Evolutionary conservation across 2,888 invertebrate species (phyloP).

Genomic region (Tetranychus piercei): DNA sequence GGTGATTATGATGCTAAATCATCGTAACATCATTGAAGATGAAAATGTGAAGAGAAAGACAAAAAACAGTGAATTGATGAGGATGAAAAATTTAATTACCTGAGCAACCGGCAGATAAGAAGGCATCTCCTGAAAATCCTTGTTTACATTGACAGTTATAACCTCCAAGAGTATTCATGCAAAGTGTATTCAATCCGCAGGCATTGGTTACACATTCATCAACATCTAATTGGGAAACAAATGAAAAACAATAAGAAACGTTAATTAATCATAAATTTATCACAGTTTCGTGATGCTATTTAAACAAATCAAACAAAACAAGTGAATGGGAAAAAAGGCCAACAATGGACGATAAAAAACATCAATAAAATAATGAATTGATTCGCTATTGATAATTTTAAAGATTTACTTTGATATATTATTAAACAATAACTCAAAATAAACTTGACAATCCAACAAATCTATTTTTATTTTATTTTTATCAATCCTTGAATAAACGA

Average conservation of each 20-base stretch:
- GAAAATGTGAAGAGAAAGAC: not conserved
- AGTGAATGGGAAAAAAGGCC: too few species aligned
- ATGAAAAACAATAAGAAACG: conserved; percentile 28
- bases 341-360: not conserved
- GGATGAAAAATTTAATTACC: not conserved
- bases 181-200: conserved; percentile 22
- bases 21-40: not conserved
- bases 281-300: too few species aligned
- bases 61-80: not conserved
- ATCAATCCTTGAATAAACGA: too few species aligned
- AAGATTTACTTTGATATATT: too few species aligned
- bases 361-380: not conserved
- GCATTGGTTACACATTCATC: conserved; percentile 24
- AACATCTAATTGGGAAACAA: conserved; percentile 41
- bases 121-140: conserved; percentile 75
- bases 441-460: too few species aligned
- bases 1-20: not conserved
- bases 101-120: not conserved
- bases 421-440: too few species aligned
- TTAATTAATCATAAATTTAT: not conserved
- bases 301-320: too few species aligned
- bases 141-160: conserved; percentile 37
- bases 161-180: conserved; percentile 20
- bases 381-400: not conserved
- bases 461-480: too few species aligned